Evolutionary conservation across 2,888 invertebrate species (phyloP).

Genomic region (Steinernema hermaphroditum): DNA sequence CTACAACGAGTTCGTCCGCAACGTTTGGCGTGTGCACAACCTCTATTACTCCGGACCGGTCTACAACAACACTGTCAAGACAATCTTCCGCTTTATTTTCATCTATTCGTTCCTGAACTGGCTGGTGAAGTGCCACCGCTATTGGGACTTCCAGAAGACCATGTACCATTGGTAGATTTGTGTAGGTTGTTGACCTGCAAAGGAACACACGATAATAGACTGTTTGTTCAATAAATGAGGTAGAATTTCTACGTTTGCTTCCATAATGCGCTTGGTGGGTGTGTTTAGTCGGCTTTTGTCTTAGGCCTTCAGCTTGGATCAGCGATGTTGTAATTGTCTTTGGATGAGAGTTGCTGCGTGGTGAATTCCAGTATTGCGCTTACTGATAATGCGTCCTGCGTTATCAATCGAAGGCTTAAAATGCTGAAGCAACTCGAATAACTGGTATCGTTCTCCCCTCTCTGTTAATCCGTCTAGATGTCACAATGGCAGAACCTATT

Average conservation of each 20-base stretch:
- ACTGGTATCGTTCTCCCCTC: too few species aligned
- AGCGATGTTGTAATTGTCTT: too few species aligned
- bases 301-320: too few species aligned
- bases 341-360: too few species aligned
- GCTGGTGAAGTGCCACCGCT: slow-evolving; percentile 61
- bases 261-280: too few species aligned
- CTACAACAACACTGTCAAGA: slow-evolving; percentile 58
- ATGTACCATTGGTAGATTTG: slow-evolving; percentile 63
- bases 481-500: too few species aligned
- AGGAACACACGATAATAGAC: slow-evolving; percentile 10
- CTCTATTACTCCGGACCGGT: slow-evolving; percentile 61
- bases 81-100: slow-evolving; percentile 64
- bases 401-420: too few species aligned
- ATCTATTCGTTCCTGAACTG: slow-evolving; percentile 61
- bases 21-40: slow-evolving; percentile 64
- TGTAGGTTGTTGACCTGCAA: neutral
- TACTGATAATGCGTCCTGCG: too few species aligned
- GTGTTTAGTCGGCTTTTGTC: too few species aligned
- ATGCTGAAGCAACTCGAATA: too few species aligned
- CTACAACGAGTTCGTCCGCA: slow-evolving; percentile 64
- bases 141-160: slow-evolving; percentile 63
- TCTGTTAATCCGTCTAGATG: too few species aligned
- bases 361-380: too few species aligned
- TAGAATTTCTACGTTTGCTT: neutral
- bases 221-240: slow-evolving; percentile 30